A percentile compares a stretch with the other conserved stretches of the same genome.
Evolutionary conservation across 2,113 vertebrate genomes (phyloP).

Genomic region (Barnardius zonarius): DNA sequence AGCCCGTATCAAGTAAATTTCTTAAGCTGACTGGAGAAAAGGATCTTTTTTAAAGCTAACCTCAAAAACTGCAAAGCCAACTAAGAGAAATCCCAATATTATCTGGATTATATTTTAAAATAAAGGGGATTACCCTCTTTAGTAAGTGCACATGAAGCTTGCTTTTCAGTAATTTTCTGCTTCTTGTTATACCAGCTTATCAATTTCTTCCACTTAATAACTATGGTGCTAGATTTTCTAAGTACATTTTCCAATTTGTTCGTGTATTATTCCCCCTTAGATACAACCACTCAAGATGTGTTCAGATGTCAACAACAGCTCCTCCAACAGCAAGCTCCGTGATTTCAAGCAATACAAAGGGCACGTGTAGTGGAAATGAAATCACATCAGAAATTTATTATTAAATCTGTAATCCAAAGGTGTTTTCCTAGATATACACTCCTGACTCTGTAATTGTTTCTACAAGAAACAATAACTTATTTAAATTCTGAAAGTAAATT

Average conservation of each 20-base stretch:
- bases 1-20: not conserved
- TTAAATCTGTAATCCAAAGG: not conserved
- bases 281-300: not conserved
- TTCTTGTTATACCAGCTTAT: not conserved
- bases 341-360: not conserved
- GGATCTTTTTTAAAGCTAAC: not conserved
- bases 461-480: not conserved
- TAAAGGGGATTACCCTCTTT: accelerated
- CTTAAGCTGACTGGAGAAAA: not conserved
- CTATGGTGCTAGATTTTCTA: not conserved
- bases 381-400: not conserved
- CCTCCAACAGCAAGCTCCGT: not conserved
- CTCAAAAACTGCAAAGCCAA: not conserved
- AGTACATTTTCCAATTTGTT: not conserved
- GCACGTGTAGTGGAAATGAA: not conserved
- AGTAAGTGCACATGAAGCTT: not conserved
- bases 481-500: not conserved
- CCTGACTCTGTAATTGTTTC: not conserved
- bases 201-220: not conserved
- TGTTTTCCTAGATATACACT: not conserved
- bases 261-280: not conserved
- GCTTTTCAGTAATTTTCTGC: not conserved
- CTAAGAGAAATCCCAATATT: not conserved
- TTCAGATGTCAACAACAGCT: not conserved
- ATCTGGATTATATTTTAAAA: not conserved